These are phyloP conservation scores for Delia radicum DNA, from an alignment of 1,140 invertebrate species.

Conservation along the genomic window DNA sequence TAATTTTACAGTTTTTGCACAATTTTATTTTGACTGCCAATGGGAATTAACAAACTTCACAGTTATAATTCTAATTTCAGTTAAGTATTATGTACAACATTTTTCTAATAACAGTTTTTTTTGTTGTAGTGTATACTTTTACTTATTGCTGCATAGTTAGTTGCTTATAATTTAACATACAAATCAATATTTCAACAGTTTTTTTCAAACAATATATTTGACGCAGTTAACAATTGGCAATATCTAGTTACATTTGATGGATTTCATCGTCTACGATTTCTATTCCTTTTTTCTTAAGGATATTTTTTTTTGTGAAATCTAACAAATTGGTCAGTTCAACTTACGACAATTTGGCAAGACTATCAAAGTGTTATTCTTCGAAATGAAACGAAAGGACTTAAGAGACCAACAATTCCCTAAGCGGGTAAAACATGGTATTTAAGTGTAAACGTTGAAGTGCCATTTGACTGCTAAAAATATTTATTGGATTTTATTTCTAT, in stretches of 20 bases:
- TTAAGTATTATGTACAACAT: too few relatives aligned
- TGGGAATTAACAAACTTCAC: too few relatives aligned
- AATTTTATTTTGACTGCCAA: too few relatives aligned
- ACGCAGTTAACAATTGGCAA: background rate
- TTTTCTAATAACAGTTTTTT: too few relatives aligned
- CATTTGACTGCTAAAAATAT: background rate
- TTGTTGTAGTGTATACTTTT: too few relatives aligned
- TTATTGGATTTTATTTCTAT: background rate
- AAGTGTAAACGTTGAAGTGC: background rate
- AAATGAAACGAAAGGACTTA: background rate
- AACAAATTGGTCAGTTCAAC: slow-evolving; percentile 12
- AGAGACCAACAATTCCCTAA: slow-evolving; percentile 8
- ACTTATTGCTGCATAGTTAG: too few relatives aligned
- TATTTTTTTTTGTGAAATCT: background rate
- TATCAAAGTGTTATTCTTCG: background rate
- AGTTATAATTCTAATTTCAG: too few relatives aligned
- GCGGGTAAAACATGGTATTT: background rate
- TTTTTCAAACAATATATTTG: background rate
- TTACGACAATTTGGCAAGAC: background rate
- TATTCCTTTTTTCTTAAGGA: background rate
- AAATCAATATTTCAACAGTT: slow-evolving; percentile 8
- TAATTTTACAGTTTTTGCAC: too few relatives aligned
- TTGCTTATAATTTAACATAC: background rate
- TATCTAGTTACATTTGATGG: slow-evolving; percentile 10
- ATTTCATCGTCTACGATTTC: background rate